Percentiles rank a stretch among this genome's conserved stretches.
Conservation (phyloP, 2,888 invertebrate species). For the Heteromurus nitidus region DNA sequence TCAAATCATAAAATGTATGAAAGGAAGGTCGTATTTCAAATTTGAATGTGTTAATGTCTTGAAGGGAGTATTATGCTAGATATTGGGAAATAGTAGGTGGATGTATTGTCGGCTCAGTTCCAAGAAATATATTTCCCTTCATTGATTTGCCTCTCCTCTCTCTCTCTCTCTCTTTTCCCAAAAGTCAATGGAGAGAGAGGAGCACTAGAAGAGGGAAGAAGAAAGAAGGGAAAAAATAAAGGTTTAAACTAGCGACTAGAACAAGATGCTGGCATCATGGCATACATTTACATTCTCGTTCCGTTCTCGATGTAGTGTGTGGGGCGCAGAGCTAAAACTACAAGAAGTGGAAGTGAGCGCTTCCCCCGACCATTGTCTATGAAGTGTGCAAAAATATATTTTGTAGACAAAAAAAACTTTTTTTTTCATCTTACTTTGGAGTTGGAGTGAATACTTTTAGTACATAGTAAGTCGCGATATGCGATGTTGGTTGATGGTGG, state of each 20-base stretch:
- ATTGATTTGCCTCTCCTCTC: constrained; percentile 33
- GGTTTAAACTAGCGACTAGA: background rate
- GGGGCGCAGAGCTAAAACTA: background rate
- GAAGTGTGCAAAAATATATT: too few species aligned
- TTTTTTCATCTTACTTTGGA: too few species aligned
- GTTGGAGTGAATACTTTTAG: too few species aligned
- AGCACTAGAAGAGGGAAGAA: background rate
- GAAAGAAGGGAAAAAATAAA: background rate
- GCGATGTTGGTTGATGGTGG: background rate
- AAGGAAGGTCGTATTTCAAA: constrained; percentile 67
- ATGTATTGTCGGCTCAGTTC: constrained; percentile 3
- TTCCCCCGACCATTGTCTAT: too few species aligned
- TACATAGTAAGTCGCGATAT: too few species aligned
- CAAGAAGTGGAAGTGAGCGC: too few species aligned
- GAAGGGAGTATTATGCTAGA: background rate
- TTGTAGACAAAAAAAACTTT: too few species aligned
- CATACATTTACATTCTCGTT: background rate
- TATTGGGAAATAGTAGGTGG: background rate
- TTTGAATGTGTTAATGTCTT: constrained; percentile 66
- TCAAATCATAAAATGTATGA: constrained; percentile 1
- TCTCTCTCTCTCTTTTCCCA: constrained; percentile 8
- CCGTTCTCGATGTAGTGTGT: background rate
- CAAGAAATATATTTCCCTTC: constrained; percentile 45
- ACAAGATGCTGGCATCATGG: background rate
- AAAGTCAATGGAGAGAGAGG: background rate